These are phyloP conservation scores for Nymphalis c-album DNA, from an alignment of 2,888 invertebrate species.

Conservation along the genomic window DNA sequence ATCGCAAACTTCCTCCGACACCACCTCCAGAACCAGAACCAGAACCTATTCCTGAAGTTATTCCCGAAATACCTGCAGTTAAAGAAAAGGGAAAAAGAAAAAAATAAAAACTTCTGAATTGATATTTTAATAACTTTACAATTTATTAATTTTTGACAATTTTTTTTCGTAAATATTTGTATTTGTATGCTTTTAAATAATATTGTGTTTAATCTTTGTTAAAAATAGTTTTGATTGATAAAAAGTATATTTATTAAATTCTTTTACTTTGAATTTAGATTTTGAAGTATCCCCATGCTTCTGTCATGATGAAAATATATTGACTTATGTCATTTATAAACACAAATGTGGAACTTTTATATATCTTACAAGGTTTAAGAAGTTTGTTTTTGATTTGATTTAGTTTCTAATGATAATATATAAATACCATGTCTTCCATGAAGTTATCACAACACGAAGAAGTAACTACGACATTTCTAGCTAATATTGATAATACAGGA, in stretches of 20 bases:
- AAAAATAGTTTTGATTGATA: not conserved
- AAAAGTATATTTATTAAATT: not conserved
- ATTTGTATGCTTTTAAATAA: not conserved
- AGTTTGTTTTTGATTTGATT: not conserved
- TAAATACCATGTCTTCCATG: constrained; percentile 42
- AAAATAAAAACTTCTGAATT: constrained; percentile 18
- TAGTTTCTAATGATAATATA: not conserved
- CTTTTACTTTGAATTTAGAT: not conserved
- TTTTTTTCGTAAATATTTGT: not conserved
- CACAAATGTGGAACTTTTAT: not conserved
- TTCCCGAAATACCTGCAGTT: constrained; percentile 25
- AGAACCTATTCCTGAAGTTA: constrained; percentile 42
- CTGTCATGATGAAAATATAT: not conserved
- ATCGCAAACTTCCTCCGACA: constrained; percentile 56
- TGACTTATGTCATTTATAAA: not conserved
- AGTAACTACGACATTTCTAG: not conserved
- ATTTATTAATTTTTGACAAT: not conserved
- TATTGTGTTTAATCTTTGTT: not conserved
- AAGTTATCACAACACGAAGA: constrained; percentile 48
- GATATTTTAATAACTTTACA: constrained; percentile 22
- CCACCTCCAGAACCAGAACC: constrained; percentile 56
- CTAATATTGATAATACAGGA: not conserved
- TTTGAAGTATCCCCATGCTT: not conserved
- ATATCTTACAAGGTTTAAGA: constrained; percentile 2
- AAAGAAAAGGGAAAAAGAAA: constrained; percentile 38